Evolutionary conservation across 2,797 vertebrate genomes (phyloP).

Genomic region (Apogon hyalosoma): DNA sequence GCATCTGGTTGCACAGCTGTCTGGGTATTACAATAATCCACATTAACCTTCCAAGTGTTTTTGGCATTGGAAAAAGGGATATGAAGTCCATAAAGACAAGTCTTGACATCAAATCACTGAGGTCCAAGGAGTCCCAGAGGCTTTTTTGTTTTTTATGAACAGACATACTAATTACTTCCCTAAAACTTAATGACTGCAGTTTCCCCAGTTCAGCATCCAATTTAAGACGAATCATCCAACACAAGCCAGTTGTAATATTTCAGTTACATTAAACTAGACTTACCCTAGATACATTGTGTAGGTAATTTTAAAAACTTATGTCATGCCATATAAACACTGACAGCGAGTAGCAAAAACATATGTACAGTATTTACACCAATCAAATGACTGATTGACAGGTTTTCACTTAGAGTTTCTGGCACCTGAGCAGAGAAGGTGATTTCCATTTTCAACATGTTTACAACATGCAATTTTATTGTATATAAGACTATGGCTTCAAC

Average conservation of each 20-base stretch:
- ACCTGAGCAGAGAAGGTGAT: conserved; percentile 24
- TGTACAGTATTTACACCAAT: not conserved
- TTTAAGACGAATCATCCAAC: conserved; percentile 18
- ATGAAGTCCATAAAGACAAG: conserved; percentile 45
- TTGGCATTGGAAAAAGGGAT: conserved; percentile 45
- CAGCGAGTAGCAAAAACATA: not conserved
- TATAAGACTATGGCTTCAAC: not conserved
- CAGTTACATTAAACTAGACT: conserved; percentile 5
- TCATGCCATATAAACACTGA: not conserved
- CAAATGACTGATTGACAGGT: not conserved
- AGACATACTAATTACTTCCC: conserved; percentile 22
- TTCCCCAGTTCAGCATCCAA: conserved; percentile 16
- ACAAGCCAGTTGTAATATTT: not conserved
- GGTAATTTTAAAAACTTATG: not conserved
- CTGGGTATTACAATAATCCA: conserved; percentile 42
- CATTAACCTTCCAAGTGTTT: conserved; percentile 30
- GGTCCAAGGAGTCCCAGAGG: conserved; percentile 14
- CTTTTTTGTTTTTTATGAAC: conserved; percentile 39
- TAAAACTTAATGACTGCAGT: conserved; percentile 11
- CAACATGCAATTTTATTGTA: not conserved
- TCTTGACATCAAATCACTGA: conserved; percentile 47
- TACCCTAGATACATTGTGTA: not conserved
- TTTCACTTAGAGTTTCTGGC: not conserved
- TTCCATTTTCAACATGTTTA: conserved; percentile 22
- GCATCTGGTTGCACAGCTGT: conserved; percentile 49